Base-by-base conservation (phyloP, 2,888 invertebrate genomes). In the Cenopis cana region DNA sequence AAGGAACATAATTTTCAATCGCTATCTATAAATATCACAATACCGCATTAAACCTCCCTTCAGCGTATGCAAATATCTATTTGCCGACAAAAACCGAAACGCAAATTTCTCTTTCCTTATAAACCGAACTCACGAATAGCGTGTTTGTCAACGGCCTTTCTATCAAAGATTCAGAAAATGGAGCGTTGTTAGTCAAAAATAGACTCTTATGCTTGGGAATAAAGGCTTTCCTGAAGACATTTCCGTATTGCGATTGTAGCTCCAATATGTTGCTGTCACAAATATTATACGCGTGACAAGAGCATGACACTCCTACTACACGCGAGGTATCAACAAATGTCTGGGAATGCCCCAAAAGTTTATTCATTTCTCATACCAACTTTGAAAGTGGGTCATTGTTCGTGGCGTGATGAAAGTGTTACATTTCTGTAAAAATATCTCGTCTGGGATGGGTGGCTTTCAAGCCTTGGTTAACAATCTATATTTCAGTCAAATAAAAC, bases 41-140 rank as follows among this genome's bases (percentile, higher is more conserved):
- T 2, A 20, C 17, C 2, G 8, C 14, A 10, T 14, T 29, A 54
- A 68, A 64, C 52, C 20, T 33, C 33, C 33, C 33, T 4, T n/a
- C 33, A 56, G 10, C 49, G 33, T 66, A 66, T 70, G 65, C 54
- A 49, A 66, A 70, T 59, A 59, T 66, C 59, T 54, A 65, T 70
- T 70, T 60, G 20, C 46, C 8, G 20, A 38, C 36, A 65, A 49
- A 59, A 59, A 60, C 72, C 59, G 49, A 29, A 68, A 68, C 29
- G 60, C 29, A 62, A 74, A 75, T 69, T 70, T 76, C 73, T 67
- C 76, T 68, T 69, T 75, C 75, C 79, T 77, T 76, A 73, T 76
- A 75, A 76, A 75, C 77, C 67, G 78, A 82, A 82, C 76, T 81
- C 68, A 76, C 73, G 74, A 77, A 83, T 85, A 76, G 85, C 84